These are phyloP conservation scores for Ctena decussata DNA, from an alignment of 2,888 invertebrate genomes.

Conservation along the genomic window DNA sequence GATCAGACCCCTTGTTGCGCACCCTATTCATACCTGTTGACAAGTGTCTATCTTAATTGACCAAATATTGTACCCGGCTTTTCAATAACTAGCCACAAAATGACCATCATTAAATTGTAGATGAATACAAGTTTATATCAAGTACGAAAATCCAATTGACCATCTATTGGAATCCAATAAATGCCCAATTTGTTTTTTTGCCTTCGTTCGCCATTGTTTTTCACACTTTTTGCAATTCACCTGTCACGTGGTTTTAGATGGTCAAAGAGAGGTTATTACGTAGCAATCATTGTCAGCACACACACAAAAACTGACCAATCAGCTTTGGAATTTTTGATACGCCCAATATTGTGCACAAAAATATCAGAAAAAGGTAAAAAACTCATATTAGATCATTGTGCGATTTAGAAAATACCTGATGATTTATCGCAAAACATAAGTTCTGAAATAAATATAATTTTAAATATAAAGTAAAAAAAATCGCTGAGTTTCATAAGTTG, in stretches of 20 bases:
- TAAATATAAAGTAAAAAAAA: not conserved
- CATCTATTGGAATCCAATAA: slow-evolving; percentile 52
- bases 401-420: not conserved
- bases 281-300: not conserved
- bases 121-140: slow-evolving; percentile 21
- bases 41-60: slow-evolving; percentile 8
- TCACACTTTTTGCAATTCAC: slow-evolving; percentile 61
- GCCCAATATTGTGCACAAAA: not conserved
- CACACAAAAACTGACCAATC: slow-evolving; percentile 10
- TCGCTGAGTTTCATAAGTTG: not conserved
- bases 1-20: not conserved
- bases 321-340: not conserved
- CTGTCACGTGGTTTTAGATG: slow-evolving; percentile 46
- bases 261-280: not conserved
- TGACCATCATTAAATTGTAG: slow-evolving; percentile 4
- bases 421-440: no score
- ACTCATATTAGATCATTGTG: not conserved
- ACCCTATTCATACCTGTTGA: not conserved
- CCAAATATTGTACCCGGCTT: slow-evolving; percentile 8
- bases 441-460: no score
- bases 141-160: slow-evolving; percentile 59
- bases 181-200: slow-evolving; percentile 51
- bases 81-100: not conserved
- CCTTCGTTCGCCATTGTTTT: slow-evolving; percentile 60
- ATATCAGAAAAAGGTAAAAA: not conserved